A percentile compares a stretch with the other conserved stretches of the same genome.
Conservation (phyloP, 2,888 invertebrate species). For the Desoria tigrina region DNA sequence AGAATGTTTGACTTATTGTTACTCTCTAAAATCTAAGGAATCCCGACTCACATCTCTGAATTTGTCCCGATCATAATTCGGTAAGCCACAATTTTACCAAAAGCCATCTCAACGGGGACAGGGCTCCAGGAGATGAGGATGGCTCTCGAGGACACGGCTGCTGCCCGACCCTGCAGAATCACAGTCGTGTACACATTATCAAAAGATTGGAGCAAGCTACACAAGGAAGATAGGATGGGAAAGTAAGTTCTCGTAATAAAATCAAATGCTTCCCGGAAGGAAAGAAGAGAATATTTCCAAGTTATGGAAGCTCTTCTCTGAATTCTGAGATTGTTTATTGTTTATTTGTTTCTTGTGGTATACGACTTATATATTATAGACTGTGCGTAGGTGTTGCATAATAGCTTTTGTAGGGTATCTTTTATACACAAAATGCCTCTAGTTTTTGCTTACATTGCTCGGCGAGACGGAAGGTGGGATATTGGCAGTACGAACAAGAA, state of each 20-base stretch:
- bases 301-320: conserved; percentile 1
- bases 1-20: too few relatives aligned
- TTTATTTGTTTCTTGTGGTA: not conserved
- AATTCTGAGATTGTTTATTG: not conserved
- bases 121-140: conserved; percentile 50
- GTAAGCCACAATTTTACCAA: conserved; percentile 50
- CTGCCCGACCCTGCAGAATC: conserved; percentile 42
- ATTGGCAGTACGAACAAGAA: conserved; percentile 46
- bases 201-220: not conserved
- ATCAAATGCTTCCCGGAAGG: conserved; percentile 29
- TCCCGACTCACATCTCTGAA: conserved; percentile 5
- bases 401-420: not conserved
- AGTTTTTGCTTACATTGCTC: conserved; percentile 40
- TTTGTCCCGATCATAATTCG: conserved; percentile 28
- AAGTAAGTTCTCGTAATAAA: conserved; percentile 19
- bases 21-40: too few relatives aligned
- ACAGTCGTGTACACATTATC: not conserved
- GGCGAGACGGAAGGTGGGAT: conserved; percentile 49
- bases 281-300: conserved; percentile 14
- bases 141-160: conserved; percentile 39
- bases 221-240: too few relatives aligned
- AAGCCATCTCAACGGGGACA: conserved; percentile 45
- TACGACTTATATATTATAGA: too few relatives aligned
- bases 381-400: not conserved
- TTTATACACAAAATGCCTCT: not conserved